Conservation (phyloP, 2,113 vertebrate species). For the Cyprinodon variegatus region DNA sequence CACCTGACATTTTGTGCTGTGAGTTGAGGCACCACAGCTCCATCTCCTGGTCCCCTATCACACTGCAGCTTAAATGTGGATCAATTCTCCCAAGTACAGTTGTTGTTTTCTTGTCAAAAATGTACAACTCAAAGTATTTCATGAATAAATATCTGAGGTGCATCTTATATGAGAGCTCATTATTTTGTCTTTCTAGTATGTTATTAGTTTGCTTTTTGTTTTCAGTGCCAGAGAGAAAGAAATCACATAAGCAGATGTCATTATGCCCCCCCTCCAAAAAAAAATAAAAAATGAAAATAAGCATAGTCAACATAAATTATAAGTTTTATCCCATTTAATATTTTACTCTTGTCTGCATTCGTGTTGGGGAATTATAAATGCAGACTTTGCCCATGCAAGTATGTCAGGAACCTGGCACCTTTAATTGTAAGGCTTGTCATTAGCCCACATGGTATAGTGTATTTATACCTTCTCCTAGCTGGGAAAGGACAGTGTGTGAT, state of each 20-base stretch:
- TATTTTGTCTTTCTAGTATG: slow-evolving; percentile 7
- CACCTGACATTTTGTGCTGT: slow-evolving; percentile 9
- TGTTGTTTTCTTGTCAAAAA: slow-evolving; percentile 11
- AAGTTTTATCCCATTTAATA: not conserved
- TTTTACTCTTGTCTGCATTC: slow-evolving; percentile 4
- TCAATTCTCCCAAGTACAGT: not conserved
- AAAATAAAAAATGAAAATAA: not conserved
- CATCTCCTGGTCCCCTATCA: slow-evolving; percentile 66
- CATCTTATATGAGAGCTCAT: slow-evolving; percentile 9
- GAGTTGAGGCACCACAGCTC: slow-evolving; percentile 65
- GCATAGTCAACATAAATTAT: not conserved
- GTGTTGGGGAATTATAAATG: not conserved
- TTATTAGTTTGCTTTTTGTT: not conserved
- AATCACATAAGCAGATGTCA: slow-evolving; percentile 17
- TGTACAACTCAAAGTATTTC: not conserved
- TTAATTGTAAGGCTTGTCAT: slow-evolving; percentile 11
- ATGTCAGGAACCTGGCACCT: not conserved
- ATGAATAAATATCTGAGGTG: not conserved
- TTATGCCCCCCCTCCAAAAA: not conserved
- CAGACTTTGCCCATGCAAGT: not conserved
- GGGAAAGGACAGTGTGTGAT: not conserved
- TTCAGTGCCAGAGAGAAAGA: not conserved
- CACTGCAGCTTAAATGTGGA: slow-evolving; percentile 16
- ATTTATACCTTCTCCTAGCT: slow-evolving; percentile 11
- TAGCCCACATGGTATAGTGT: not conserved